Base-by-base conservation (phyloP, 2,113 vertebrate species). In the Odontesthes bonariensis region DNA sequence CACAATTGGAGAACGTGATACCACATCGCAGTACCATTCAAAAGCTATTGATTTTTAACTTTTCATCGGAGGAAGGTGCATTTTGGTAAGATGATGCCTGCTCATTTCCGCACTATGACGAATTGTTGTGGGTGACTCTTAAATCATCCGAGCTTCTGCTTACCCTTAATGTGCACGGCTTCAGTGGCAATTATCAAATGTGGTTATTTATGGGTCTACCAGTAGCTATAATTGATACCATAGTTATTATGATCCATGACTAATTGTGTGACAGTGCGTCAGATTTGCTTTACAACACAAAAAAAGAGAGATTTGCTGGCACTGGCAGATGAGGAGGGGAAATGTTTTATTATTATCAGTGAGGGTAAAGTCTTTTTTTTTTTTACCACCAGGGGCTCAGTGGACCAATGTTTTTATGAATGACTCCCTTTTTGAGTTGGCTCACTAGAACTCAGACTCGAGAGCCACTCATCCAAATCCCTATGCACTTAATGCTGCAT, bases 11-110 rank as follows among this genome's bases (percentile, higher is more conserved):
- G 86, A 94, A 90, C 51, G 13, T 0, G 69, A 91, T 89, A 89
- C 91, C 77, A 69, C 80, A 91, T 87, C 61, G 75, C 73, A 85
- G 78, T 82, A 88, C 82, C 71, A 75, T 88, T 88, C 76, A 89
- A 80, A 87, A 91, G 79, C 53, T 73, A 92, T 91, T 80, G 93
- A 94, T 94, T 92, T 88, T 76, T 58, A 85, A 82, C 83, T 76
- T 88, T 93, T 94, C 89, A 91, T 94, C 86, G 86, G 78, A 86
- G 79, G 76, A 85, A 72, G 87, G 85, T 89, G 89, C 91, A 91
- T 93, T 93, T 90, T 89, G 63, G 93, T 88, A 94, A 94, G 73
- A 81, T 69, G 87, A 94, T 85, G 72, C 89, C 67, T 55, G 68
- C 77, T 87, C 60, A 67, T 84, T 57, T 51, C 67, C 73, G 71